Percentiles rank a stretch among this genome's conserved stretches.
phyloP scores from a whole-genome alignment of 2,797 vertebrate species.

The Falco berigora region DNA sequence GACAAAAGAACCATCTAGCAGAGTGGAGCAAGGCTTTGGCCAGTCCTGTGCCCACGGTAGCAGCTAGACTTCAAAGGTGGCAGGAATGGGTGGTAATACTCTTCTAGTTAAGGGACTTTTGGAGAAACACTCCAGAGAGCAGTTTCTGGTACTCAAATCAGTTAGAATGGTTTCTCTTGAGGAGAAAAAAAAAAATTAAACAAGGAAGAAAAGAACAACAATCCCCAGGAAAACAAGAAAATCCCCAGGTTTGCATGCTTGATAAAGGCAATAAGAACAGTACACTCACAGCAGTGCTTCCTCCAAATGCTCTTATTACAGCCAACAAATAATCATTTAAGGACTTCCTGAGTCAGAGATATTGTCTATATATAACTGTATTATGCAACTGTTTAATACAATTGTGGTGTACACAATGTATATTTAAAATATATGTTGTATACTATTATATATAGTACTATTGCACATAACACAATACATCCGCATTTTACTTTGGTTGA shows the following conservation, averaged over 20 bases:
- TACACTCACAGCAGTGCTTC: background rate
- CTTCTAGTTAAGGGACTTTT: background rate
- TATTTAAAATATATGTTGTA: background rate
- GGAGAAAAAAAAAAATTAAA: background rate
- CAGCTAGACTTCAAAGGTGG: background rate
- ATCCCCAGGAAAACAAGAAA: background rate
- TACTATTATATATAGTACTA: accelerated
- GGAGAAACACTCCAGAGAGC: background rate
- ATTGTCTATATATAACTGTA: background rate
- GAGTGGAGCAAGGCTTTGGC: background rate
- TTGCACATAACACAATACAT: background rate
- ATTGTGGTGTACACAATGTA: background rate
- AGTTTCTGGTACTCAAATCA: background rate
- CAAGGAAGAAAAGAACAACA: background rate
- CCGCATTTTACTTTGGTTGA: background rate
- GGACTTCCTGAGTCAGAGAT: background rate
- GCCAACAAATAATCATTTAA: background rate
- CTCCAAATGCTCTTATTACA: background rate
- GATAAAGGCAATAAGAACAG: background rate
- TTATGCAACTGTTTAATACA: background rate
- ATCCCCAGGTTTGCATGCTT: background rate
- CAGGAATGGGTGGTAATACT: background rate
- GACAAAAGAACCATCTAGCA: background rate
- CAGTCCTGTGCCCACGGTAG: background rate
- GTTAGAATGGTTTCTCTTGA: background rate